A percentile compares a stretch with the other conserved stretches of the same genome.
These are phyloP conservation scores for Parambassis ranga DNA, from an alignment of 2,797 vertebrate genomes.

Conservation along the genomic window DNA sequence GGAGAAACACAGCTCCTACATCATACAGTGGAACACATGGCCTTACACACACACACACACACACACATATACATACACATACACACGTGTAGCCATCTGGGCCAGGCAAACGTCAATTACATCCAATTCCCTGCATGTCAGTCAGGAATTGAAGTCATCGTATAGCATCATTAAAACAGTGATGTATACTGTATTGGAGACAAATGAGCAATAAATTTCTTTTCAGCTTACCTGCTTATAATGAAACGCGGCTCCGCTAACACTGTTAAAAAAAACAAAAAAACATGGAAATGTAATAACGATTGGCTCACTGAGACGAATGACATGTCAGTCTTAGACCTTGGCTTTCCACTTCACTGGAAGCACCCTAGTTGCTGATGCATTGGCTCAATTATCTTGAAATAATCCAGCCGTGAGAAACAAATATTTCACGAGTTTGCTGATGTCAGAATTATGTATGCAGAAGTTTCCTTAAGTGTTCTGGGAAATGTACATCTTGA, in stretches of 20 bases:
- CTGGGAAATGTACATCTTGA: constrained; percentile 50
- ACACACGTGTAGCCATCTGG: constrained; percentile 51
- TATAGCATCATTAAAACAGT: constrained; percentile 30
- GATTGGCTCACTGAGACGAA: constrained; percentile 1
- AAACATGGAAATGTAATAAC: constrained; percentile 10
- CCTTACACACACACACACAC: constrained; percentile 26
- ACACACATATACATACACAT: constrained; percentile 14
- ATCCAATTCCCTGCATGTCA: constrained; percentile 57
- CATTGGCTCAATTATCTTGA: constrained; percentile 43
- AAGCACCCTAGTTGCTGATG: constrained; percentile 18
- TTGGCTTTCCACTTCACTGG: background rate
- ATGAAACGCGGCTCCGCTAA: constrained; percentile 18
- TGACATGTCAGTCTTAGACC: background rate
- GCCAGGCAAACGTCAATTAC: constrained; percentile 60
- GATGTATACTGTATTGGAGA: constrained; percentile 2
- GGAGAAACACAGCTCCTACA: constrained; percentile 66
- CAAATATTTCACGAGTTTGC: constrained; percentile 40
- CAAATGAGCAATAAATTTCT: constrained; percentile 26
- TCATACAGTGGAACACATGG: constrained; percentile 71
- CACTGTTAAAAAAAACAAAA: constrained; percentile 12
- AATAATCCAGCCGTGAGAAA: constrained; percentile 35
- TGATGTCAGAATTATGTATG: constrained; percentile 45
- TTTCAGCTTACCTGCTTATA: constrained; percentile 13
- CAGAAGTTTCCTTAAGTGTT: constrained; percentile 30
- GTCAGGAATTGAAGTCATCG: constrained; percentile 46